A percentile compares a stretch with the other conserved stretches of the same genome.
Evolutionary conservation across 2,113 vertebrate species (phyloP).

Genomic region (Himantopus leucocephalus): DNA sequence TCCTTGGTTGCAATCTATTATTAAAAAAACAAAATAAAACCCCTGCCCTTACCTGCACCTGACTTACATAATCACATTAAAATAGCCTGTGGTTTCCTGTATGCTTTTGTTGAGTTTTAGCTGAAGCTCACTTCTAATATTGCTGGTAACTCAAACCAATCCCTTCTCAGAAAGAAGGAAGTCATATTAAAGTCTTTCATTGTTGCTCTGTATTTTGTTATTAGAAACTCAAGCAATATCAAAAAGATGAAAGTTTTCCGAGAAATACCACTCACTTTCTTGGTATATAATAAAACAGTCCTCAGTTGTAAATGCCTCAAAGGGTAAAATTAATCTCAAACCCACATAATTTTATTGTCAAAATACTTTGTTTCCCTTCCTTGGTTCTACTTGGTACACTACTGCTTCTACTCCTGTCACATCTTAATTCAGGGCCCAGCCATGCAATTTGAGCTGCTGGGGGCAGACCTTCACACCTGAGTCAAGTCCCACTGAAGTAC

Average conservation of each 20-base stretch:
- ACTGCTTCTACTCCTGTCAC: neutral
- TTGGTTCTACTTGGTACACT: neutral
- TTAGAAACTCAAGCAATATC: neutral
- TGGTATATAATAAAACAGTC: neutral
- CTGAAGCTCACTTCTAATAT: neutral
- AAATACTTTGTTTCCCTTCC: neutral
- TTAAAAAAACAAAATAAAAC: neutral
- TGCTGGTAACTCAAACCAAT: conserved; percentile 8
- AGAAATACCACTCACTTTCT: neutral
- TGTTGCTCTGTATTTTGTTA: neutral
- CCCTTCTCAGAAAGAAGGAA: neutral
- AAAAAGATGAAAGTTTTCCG: neutral
- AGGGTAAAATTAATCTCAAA: neutral
- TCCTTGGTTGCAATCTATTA: neutral
- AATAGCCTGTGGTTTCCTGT: neutral
- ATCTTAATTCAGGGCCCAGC: neutral
- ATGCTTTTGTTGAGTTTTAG: neutral
- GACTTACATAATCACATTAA: neutral
- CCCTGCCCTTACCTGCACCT: neutral
- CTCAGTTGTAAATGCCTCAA: neutral
- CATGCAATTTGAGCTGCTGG: neutral
- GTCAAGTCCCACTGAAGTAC: neutral
- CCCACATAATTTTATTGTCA: neutral
- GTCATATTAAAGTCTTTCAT: neutral
- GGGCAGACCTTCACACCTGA: neutral